Conservation (phyloP, 2,797 vertebrate genomes). For the Tokudaia muenninki region DNA sequence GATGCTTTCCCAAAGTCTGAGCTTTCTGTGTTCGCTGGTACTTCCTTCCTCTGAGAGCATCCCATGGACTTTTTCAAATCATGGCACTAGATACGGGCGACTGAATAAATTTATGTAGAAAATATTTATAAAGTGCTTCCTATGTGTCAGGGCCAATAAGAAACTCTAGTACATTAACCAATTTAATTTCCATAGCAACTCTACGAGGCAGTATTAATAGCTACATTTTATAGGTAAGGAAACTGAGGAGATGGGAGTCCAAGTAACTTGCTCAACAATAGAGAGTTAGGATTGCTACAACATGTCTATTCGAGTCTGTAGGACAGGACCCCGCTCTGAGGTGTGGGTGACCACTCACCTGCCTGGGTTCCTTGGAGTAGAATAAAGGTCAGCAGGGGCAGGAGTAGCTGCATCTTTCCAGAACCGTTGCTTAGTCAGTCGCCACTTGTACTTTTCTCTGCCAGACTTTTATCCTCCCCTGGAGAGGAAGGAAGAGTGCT, state of each 20-base stretch:
- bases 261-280: neutral
- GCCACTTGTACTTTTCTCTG: neutral
- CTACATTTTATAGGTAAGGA: neutral
- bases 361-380: conserved; percentile 39
- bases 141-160: neutral
- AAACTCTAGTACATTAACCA: neutral
- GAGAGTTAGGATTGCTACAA: neutral
- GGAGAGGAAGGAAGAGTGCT: conserved; percentile 67
- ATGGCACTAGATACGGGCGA: neutral
- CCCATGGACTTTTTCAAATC: neutral
- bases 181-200: neutral
- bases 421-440: neutral
- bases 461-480: conserved; percentile 28
- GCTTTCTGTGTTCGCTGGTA: neutral
- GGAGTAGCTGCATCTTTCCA: conserved; percentile 61
- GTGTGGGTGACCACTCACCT: conserved; percentile 65
- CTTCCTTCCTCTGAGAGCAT: neutral
- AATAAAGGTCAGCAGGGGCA: conserved; percentile 55
- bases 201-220: neutral
- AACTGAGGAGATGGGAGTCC: neutral
- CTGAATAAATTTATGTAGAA: neutral
- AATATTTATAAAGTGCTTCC: neutral
- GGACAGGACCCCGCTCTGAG: neutral
- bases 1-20: neutral
- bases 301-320: neutral